Evolutionary conservation across 2,888 invertebrate species (phyloP), one percentile per base, ranked within the genome.

Genomic region (Schizotus pectinicornis): DNA sequence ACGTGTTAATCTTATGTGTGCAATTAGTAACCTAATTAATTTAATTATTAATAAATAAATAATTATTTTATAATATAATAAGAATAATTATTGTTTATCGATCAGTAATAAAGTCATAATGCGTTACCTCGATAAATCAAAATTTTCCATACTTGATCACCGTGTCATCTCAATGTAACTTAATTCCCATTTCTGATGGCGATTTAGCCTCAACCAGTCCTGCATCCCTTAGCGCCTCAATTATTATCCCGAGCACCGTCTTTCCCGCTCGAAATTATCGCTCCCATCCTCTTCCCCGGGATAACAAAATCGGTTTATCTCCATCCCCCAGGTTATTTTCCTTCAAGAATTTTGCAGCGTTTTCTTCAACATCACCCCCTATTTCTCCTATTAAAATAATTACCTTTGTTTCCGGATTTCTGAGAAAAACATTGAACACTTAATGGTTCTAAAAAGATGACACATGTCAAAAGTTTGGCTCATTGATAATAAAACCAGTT

Each of bases 201-300:
- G 39, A 47, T 9, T 46, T 45, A 1, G 52, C 8, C 5, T 52
- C 34, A 12, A 41, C 32, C n/a, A 57, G 52, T 7, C 57, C 57
- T 7, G 41, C 51, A 7, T 47, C 42, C 2, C 2, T 3, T 22
- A 57, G 11, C 0, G 51, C 57, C 1, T 34, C 79, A 52, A 92
- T 76, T 9, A n/a, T 81, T 77, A 0, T 74, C 77, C 47, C 84
- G 83, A 2, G 74, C 77, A 3, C 89, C 90, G 1, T 90, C 90
- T 33, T 54, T 48, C 9, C 52, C 69, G 14, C 98, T 97, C 0
- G 97, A 94, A 76, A 99, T 98, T 73, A 99, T 99, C 63, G 98
- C 98, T 22, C 99, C 98, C 98, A 99, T 99, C 77, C 98, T 85
- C 70, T 98, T 80, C 52, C 99, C 99, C 64, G 98, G 98, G 78